A percentile compares a stretch with the other conserved stretches of the same genome.
These are phyloP conservation scores for Hestina assimilis DNA, from an alignment of 1,140 invertebrate species.

Conservation along the genomic window DNA sequence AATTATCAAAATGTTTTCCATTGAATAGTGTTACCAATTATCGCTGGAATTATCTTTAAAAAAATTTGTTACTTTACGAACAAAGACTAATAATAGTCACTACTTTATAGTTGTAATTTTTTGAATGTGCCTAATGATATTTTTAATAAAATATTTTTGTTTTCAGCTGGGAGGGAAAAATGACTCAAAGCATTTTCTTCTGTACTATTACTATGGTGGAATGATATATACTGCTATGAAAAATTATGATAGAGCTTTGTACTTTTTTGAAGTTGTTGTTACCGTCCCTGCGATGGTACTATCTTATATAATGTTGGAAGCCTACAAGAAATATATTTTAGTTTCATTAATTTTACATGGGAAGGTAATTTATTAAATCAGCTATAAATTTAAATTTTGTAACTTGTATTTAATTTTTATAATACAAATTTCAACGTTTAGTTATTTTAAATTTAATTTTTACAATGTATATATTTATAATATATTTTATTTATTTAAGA, in stretches of 20 bases:
- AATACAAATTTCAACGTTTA: background rate
- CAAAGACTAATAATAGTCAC: no score
- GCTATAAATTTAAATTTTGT: background rate
- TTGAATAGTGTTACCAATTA: no score
- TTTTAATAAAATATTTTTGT: no score
- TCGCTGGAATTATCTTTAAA: no score
- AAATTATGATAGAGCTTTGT: conserved; percentile 94
- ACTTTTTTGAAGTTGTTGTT: conserved; percentile 96
- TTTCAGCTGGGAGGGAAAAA: conserved; percentile 86
- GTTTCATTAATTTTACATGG: conserved; percentile 95
- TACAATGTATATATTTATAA: background rate
- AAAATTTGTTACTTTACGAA: no score
- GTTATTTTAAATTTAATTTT: background rate
- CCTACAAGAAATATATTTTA: conserved; percentile 97
- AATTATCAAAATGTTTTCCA: no score
- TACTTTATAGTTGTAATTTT: no score
- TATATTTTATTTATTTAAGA: conserved; percentile 66
- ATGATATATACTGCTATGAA: conserved; percentile 97
- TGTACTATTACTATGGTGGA: conserved; percentile 98
- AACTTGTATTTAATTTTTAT: background rate
- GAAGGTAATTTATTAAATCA: conserved; percentile 80
- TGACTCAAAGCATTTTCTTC: conserved; percentile 94
- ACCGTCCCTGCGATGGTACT: conserved; percentile 95
- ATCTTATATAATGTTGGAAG: conserved; percentile 97
- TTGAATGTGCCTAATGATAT: conserved; percentile 16